Evolutionary conservation across 2,113 vertebrate genomes (phyloP).

Genomic region (Vulpes vulpes): DNA sequence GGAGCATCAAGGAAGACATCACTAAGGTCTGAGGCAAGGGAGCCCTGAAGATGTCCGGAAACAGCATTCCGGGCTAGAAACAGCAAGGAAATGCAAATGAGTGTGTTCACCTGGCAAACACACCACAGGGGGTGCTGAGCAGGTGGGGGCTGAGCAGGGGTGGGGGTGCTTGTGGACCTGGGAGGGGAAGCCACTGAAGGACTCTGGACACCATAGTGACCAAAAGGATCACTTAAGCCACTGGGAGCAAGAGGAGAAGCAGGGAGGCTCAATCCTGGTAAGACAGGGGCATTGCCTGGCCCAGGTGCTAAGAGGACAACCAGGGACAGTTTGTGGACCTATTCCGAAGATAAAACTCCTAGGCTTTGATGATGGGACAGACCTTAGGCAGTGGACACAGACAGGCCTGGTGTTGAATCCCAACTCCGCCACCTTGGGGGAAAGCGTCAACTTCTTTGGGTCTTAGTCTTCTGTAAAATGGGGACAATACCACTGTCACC

Average conservation of each 20-base stretch:
- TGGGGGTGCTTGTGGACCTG: not conserved
- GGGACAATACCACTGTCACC: not conserved
- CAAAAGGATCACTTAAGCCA: not conserved
- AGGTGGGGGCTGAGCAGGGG: fast-evolving
- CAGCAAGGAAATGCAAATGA: not conserved
- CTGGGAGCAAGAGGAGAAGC: not conserved
- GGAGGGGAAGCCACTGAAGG: not conserved
- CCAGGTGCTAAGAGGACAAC: too few species aligned
- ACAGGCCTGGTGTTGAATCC: not conserved
- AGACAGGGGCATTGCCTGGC: not conserved
- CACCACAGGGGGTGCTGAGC: not conserved
- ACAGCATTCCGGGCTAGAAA: not conserved
- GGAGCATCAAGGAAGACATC: not conserved
- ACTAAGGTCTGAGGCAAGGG: not conserved
- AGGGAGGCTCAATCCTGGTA: not conserved
- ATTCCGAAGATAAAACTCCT: not conserved
- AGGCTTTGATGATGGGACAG: not conserved
- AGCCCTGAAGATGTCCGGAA: not conserved
- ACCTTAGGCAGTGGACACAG: not conserved
- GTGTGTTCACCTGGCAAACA: not conserved
- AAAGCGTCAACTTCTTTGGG: not conserved
- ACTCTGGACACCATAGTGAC: not conserved
- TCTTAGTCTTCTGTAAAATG: not conserved
- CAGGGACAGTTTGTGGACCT: not conserved
- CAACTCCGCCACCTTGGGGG: not conserved